Percentiles rank a stretch among this genome's conserved stretches.
Conservation (phyloP, 2,797 vertebrate genomes). For the Myiotriccus ornatus region DNA sequence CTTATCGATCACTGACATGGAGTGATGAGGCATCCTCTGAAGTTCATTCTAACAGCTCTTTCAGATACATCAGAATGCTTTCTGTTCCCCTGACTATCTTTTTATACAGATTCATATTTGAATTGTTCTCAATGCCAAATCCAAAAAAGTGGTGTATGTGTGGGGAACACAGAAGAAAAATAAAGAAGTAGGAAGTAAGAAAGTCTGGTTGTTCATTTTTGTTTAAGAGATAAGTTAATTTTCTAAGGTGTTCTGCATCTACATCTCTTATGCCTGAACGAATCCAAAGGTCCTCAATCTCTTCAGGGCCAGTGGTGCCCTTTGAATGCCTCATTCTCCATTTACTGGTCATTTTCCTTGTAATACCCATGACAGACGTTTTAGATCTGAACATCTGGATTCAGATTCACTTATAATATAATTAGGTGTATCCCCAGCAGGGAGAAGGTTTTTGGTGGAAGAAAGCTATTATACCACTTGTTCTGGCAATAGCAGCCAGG, state of each 20-base stretch:
- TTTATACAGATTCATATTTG: not conserved
- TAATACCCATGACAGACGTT: not conserved
- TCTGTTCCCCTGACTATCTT: not conserved
- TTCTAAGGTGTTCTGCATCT: not conserved
- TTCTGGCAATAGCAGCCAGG: not conserved
- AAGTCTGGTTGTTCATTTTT: not conserved
- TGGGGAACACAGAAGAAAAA: not conserved
- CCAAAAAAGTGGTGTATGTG: rapidly evolving
- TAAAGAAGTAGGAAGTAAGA: not conserved
- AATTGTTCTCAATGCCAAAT: not conserved
- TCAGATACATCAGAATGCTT: not conserved
- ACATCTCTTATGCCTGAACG: not conserved
- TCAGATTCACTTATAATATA: not conserved
- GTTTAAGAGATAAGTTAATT: not conserved
- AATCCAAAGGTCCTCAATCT: not conserved
- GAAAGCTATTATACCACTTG: not conserved
- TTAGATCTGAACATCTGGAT: constrained; percentile 28
- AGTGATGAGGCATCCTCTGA: not conserved
- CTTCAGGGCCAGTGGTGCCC: not conserved
- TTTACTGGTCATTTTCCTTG: not conserved
- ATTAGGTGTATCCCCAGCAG: not conserved
- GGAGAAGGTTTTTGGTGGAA: not conserved
- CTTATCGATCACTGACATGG: not conserved
- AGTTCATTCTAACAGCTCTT: not conserved
- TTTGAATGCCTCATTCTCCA: not conserved